A percentile compares a stretch with the other conserved stretches of the same genome.
These are phyloP conservation scores for Paedocypris micromegethes DNA, from an alignment of 2,797 vertebrate species.

Conservation along the genomic window DNA sequence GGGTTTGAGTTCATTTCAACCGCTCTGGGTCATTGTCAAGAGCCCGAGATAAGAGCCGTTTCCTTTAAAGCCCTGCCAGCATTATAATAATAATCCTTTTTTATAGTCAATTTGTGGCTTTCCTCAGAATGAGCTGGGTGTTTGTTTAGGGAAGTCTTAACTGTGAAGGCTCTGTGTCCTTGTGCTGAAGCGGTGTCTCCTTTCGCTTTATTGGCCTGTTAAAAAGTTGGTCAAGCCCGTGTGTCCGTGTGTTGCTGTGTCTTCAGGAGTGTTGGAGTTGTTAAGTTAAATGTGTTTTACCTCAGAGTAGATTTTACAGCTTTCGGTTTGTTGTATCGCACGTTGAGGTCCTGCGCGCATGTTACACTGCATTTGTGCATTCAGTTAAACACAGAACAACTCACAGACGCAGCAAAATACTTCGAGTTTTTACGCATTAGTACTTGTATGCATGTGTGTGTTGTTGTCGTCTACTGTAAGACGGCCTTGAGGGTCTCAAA, in stretches of 20 bases:
- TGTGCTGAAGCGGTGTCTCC: slow-evolving; percentile 37
- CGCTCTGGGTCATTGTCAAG: slow-evolving; percentile 28
- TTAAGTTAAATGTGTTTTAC: slow-evolving; percentile 28
- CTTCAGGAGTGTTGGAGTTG: slow-evolving; percentile 24
- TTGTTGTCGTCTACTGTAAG: too few relatives aligned
- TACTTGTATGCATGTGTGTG: too few relatives aligned
- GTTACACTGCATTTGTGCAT: too few relatives aligned
- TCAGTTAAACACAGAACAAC: too few relatives aligned
- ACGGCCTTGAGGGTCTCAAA: too few relatives aligned
- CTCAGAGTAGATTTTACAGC: slow-evolving; percentile 23
- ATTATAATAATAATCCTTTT: slow-evolving; percentile 25
- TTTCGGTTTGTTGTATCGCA: slow-evolving; percentile 6
- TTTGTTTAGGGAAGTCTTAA: slow-evolving; percentile 10
- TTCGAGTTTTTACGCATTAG: too few relatives aligned
- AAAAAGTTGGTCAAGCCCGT: slow-evolving; percentile 23
- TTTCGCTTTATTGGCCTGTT: slow-evolving; percentile 47
- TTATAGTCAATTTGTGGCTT: slow-evolving; percentile 30
- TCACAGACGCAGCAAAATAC: too few relatives aligned
- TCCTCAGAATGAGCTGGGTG: background rate
- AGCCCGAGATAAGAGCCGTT: slow-evolving; percentile 36
- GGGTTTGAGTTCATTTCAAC: slow-evolving; percentile 15
- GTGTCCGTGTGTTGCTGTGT: slow-evolving; percentile 29
- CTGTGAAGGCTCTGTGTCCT: slow-evolving; percentile 31
- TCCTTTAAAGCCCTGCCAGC: slow-evolving; percentile 40
- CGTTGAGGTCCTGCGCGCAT: background rate